A percentile compares a stretch with the other conserved stretches of the same genome.
Evolutionary conservation across 2,797 vertebrate genomes (phyloP).

Genomic region (Apogon hyalosoma): DNA sequence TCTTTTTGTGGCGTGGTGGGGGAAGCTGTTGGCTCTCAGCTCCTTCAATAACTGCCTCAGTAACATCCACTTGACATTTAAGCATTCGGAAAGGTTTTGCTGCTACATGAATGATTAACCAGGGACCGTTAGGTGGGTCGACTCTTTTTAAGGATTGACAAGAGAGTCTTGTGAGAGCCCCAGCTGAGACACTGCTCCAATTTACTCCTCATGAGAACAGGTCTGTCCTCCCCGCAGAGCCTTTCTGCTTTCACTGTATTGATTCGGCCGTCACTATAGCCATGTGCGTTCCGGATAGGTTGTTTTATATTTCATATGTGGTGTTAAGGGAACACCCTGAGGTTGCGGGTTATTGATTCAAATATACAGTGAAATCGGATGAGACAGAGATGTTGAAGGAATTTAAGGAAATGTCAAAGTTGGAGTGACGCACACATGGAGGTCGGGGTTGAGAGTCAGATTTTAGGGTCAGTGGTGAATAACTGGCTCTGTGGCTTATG

Average conservation of each 20-base stretch:
- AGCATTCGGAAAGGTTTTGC: constrained; percentile 16
- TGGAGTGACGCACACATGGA: constrained; percentile 1
- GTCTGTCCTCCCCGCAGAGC: not conserved
- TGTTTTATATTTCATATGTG: constrained; percentile 24
- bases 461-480: constrained; percentile 12
- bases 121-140: not conserved
- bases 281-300: constrained; percentile 10
- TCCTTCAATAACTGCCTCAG: not conserved
- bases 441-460: constrained; percentile 9
- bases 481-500: too few relatives aligned
- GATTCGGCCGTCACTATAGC: not conserved
- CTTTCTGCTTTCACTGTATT: not conserved
- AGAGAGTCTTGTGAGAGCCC: not conserved
- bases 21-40: not conserved
- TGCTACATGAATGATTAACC: constrained; percentile 21
- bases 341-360: constrained; percentile 24
- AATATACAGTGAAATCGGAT: constrained; percentile 2
- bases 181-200: not conserved
- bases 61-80: constrained; percentile 34
- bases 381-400: not conserved
- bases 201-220: not conserved
- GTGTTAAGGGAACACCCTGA: not conserved
- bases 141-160: not conserved
- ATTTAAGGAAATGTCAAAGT: constrained; percentile 22
- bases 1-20: not conserved